Percentiles rank a stretch among this genome's conserved stretches.
These are phyloP conservation scores for Myopa testacea DNA, from an alignment of 2,888 invertebrate species.

Conservation along the genomic window DNA sequence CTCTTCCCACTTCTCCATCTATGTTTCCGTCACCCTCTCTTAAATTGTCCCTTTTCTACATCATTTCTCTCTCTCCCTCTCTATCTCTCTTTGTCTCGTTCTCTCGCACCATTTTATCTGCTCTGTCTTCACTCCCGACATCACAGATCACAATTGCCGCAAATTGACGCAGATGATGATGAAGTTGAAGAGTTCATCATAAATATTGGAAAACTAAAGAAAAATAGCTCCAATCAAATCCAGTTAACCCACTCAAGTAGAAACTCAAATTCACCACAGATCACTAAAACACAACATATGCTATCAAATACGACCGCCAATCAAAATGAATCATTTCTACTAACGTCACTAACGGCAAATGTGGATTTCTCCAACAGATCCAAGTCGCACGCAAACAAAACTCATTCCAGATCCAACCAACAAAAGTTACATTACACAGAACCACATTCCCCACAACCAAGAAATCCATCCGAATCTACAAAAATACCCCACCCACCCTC, in stretches of 20 bases:
- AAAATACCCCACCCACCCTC: slow-evolving; percentile 25
- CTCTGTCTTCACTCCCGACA: slow-evolving; percentile 14
- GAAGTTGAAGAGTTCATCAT: slow-evolving; percentile 44
- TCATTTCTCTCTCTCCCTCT: slow-evolving; percentile 28
- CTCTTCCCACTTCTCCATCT: background rate
- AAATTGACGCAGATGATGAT: slow-evolving; percentile 41
- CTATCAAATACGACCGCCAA: slow-evolving; percentile 53
- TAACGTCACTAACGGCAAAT: slow-evolving; percentile 61
- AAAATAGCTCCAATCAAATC: slow-evolving; percentile 19
- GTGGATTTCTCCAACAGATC: slow-evolving; percentile 64
- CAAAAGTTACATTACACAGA: slow-evolving; percentile 50
- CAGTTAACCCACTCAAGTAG: slow-evolving; percentile 37
- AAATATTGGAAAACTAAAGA: slow-evolving; percentile 46
- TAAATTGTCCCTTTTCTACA: background rate
- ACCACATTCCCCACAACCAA: slow-evolving; percentile 27
- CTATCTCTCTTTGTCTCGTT: background rate
- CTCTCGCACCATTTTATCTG: slow-evolving; percentile 26
- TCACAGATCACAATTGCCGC: slow-evolving; percentile 35
- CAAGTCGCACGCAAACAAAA: slow-evolving; percentile 63
- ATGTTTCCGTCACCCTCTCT: background rate
- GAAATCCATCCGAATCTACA: background rate
- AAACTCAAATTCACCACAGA: slow-evolving; percentile 59
- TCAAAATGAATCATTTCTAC: slow-evolving; percentile 54
- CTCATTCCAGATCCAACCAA: slow-evolving; percentile 52
- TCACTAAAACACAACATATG: slow-evolving; percentile 15